Percentiles rank a stretch among this genome's conserved stretches.
phyloP scores from a whole-genome alignment of 2,113 vertebrate species.

The Planiliza haematocheilus region DNA sequence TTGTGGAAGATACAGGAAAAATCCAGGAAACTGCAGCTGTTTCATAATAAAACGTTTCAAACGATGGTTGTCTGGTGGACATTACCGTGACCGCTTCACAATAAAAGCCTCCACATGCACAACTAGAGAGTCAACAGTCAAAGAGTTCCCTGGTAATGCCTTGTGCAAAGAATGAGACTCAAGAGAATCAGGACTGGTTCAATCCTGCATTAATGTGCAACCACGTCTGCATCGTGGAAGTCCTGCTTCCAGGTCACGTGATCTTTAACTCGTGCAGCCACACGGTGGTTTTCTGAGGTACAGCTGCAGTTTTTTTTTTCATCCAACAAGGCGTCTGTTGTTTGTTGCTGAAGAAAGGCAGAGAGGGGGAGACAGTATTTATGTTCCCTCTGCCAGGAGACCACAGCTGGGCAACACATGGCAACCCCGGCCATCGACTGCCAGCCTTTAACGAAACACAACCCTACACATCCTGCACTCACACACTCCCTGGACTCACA shows the following conservation, averaged over 20 bases:
- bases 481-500: neutral
- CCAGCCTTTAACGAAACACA: slow-evolving; percentile 33
- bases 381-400: slow-evolving; percentile 53
- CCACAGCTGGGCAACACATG: slow-evolving; percentile 81
- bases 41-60: too few relatives aligned
- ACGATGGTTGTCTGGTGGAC: too few relatives aligned
- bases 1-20: too few relatives aligned
- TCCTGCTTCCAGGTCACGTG: slow-evolving; percentile 24
- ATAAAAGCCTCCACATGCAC: neutral
- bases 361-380: slow-evolving; percentile 66
- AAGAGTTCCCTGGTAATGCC: too few relatives aligned
- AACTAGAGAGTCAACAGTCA: too few relatives aligned
- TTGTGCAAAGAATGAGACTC: too few relatives aligned
- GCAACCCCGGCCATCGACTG: slow-evolving; percentile 50
- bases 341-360: slow-evolving; percentile 39
- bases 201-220: neutral
- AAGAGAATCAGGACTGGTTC: too few relatives aligned
- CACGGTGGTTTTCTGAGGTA: slow-evolving; percentile 21
- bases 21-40: too few relatives aligned
- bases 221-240: neutral
- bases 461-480: slow-evolving; percentile 21
- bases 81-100: neutral
- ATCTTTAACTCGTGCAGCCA: slow-evolving; percentile 29
- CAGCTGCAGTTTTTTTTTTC: neutral
- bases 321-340: slow-evolving; percentile 49